phyloP scores from a whole-genome alignment of 2,797 vertebrate genomes.

The Knipowitschia caucasica region DNA sequence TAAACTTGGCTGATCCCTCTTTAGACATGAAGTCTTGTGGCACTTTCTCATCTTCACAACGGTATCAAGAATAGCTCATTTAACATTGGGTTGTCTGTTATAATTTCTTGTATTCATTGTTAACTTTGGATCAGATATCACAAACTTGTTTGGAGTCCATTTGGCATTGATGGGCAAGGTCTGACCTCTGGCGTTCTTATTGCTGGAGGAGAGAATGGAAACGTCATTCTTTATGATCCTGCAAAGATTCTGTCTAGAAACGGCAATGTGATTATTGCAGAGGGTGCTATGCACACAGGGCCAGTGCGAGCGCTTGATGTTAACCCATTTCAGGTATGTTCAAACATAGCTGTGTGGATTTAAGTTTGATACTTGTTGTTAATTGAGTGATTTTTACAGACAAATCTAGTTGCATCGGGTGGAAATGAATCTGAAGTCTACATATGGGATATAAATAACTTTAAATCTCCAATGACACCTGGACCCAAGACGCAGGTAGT shows the following conservation, averaged over 20 bases:
- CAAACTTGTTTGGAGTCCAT: constrained; percentile 91
- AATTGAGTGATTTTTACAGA: constrained; percentile 59
- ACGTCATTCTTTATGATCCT: constrained; percentile 90
- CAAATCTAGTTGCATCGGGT: constrained; percentile 92
- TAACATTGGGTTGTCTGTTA: not conserved
- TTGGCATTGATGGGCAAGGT: constrained; percentile 72
- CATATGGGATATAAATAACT: constrained; percentile 98
- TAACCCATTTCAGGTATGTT: constrained; percentile 89
- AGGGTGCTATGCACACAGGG: constrained; percentile 88
- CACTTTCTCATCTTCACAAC: constrained; percentile 85
- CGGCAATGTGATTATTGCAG: constrained; percentile 83
- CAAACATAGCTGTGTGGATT: not conserved
- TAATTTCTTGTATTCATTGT: not conserved
- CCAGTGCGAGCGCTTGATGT: constrained; percentile 92
- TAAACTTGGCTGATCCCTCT: constrained; percentile 86
- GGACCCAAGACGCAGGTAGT: constrained; percentile 93
- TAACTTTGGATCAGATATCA: constrained; percentile 81
- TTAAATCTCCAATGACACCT: constrained; percentile 93
- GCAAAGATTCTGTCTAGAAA: constrained; percentile 87
- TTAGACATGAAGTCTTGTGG: constrained; percentile 94
- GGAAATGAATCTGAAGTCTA: constrained; percentile 99
- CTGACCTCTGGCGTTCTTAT: constrained; percentile 85
- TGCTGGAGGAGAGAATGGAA: constrained; percentile 93
- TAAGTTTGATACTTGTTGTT: not conserved
- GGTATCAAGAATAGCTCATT: constrained; percentile 62